A percentile compares a stretch with the other conserved stretches of the same genome.
These are phyloP conservation scores for Cantharis flavilabris DNA, from an alignment of 2,888 invertebrate genomes.

Conservation along the genomic window DNA sequence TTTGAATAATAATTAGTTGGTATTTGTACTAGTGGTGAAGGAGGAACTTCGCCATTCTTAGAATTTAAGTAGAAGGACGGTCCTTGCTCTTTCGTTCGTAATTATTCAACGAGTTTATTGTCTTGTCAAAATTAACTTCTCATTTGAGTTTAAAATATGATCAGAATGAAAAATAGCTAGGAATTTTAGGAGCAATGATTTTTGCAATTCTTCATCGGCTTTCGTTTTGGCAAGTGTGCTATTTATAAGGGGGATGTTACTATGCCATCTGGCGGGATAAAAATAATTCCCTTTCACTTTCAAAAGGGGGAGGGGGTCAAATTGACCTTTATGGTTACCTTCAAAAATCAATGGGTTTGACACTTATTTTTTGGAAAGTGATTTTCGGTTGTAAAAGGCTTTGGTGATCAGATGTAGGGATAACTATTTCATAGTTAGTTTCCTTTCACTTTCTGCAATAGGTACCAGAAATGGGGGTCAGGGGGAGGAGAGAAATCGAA, in stretches of 20 bases:
- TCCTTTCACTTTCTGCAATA: neutral
- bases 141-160: neutral
- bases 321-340: no score
- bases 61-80: constrained; percentile 27
- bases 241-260: no score
- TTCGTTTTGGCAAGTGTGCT: neutral
- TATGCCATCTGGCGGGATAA: no score
- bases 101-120: constrained; percentile 13
- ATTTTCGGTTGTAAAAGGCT: no score
- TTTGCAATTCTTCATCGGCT: neutral
- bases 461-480: neutral
- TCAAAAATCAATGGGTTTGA: no score
- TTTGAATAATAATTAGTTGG: neutral
- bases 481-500: neutral
- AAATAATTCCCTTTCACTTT: no score
- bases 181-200: neutral
- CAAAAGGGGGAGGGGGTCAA: no score
- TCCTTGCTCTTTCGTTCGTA: constrained; percentile 23
- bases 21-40: neutral
- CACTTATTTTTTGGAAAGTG: no score
- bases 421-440: neutral
- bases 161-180: neutral
- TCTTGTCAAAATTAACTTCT: neutral
- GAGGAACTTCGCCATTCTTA: constrained; percentile 14
- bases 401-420: neutral